Evolutionary conservation across 2,888 invertebrate species (phyloP).

Genomic region (Caenorhabditis sp.): DNA sequence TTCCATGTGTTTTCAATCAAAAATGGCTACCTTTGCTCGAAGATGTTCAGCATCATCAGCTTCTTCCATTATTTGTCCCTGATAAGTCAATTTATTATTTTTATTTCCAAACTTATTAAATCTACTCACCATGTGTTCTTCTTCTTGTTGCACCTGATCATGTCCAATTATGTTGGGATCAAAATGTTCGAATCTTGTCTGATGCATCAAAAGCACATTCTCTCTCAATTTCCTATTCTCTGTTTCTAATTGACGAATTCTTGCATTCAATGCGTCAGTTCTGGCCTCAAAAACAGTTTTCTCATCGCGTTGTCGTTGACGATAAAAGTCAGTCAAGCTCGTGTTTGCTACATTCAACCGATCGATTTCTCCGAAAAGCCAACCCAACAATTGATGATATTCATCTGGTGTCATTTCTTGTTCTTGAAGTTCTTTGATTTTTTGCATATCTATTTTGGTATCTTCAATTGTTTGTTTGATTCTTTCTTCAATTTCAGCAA

Average conservation of each 20-base stretch:
- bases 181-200: slow-evolving; percentile 2
- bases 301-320: slow-evolving; percentile 26
- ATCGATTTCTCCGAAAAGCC: slow-evolving; percentile 26
- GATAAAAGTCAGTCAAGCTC: slow-evolving; percentile 26
- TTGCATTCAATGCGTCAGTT: slow-evolving; percentile 17
- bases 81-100: neutral
- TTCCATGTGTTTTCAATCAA: no score
- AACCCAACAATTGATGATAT: slow-evolving; percentile 20
- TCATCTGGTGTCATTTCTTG: slow-evolving; percentile 29
- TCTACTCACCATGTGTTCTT: slow-evolving; percentile 24
- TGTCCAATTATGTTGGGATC: neutral
- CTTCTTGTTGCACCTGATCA: slow-evolving; percentile 17
- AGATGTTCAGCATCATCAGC: slow-evolving; percentile 21
- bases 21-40: slow-evolving; percentile 11
- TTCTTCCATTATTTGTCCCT: slow-evolving; percentile 31
- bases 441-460: slow-evolving; percentile 21
- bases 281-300: slow-evolving; percentile 20
- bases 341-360: slow-evolving; percentile 21
- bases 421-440: slow-evolving; percentile 23
- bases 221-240: slow-evolving; percentile 39
- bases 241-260: slow-evolving; percentile 37
- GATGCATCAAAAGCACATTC: slow-evolving; percentile 15
- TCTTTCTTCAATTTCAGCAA: slow-evolving; percentile 22
- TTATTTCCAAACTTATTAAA: neutral
- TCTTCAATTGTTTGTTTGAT: slow-evolving; percentile 32